A percentile compares a stretch with the other conserved stretches of the same genome.
Evolutionary conservation across 1,140 invertebrate genomes (phyloP).

Genomic region (Macrostomum lignano): DNA sequence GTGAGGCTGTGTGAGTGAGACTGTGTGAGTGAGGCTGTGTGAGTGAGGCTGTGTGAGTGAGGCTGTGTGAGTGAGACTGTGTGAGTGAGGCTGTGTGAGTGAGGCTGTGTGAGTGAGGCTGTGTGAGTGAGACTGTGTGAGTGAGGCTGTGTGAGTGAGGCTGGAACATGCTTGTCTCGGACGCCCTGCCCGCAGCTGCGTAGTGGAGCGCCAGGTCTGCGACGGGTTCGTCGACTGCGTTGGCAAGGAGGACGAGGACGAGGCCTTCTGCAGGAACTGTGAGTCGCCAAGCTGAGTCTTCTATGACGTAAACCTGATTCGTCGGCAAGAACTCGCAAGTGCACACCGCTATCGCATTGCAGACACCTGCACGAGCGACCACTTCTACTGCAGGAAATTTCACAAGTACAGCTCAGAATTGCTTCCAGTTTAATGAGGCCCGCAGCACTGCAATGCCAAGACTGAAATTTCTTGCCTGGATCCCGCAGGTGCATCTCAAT

Average conservation of each 20-base stretch:
- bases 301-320: no score
- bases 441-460: no score
- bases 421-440: no score
- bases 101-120: not conserved
- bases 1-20: no score
- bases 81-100: not conserved
- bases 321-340: no score
- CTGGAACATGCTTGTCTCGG: not conserved
- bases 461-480: no score
- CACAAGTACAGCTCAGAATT: no score
- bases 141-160: not conserved
- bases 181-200: not conserved
- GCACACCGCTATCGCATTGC: no score
- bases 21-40: not conserved
- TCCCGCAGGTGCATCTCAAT: no score
- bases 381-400: no score
- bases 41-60: not conserved
- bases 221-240: not conserved
- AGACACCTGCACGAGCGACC: no score
- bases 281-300: no score
- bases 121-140: conserved; percentile 1
- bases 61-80: not conserved
- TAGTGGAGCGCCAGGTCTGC: not conserved
- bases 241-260: not conserved
- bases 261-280: conserved; percentile 1